These are phyloP conservation scores for Brachyptera putata DNA, from an alignment of 2,888 invertebrate genomes.

Conservation along the genomic window DNA sequence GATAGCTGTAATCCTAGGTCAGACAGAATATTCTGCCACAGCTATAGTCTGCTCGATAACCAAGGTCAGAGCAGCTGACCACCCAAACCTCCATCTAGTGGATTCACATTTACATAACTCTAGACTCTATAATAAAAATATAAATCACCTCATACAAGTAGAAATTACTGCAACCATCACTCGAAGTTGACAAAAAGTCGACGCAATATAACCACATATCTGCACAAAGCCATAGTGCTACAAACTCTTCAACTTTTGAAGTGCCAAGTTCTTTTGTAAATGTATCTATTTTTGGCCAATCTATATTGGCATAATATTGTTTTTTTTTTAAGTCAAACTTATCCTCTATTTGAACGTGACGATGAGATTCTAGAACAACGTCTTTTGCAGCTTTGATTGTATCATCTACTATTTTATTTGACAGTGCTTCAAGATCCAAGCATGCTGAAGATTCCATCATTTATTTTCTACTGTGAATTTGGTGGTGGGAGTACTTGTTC, in stretches of 20 bases:
- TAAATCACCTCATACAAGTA: slow-evolving; percentile 39
- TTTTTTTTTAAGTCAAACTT: no score
- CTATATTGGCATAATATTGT: slow-evolving; percentile 1
- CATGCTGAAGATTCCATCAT: no score
- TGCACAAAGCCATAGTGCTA: slow-evolving; percentile 37
- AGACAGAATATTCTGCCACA: no score
- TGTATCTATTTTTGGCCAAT: slow-evolving; percentile 36
- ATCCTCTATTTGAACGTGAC: no score
- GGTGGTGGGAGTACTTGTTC: no score
- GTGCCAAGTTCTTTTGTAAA: slow-evolving; percentile 36
- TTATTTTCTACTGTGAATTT: no score
- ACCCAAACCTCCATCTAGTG: no score
- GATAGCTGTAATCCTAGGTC: no score
- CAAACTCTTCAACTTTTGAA: slow-evolving; percentile 35
- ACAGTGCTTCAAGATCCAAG: background rate
- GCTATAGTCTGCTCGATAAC: no score
- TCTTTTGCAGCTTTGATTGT: background rate
- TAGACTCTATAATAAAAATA: background rate
- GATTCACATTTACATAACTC: no score
- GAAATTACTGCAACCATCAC: slow-evolving; percentile 38
- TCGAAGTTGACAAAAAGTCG: slow-evolving; percentile 34
- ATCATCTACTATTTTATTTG: background rate
- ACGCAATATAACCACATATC: slow-evolving; percentile 39
- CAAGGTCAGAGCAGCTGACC: no score
- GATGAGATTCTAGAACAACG: no score